Percentiles rank a stretch among this genome's conserved stretches.
These are phyloP conservation scores for Pomacea canaliculata DNA, from an alignment of 2,888 invertebrate species.

Conservation along the genomic window DNA sequence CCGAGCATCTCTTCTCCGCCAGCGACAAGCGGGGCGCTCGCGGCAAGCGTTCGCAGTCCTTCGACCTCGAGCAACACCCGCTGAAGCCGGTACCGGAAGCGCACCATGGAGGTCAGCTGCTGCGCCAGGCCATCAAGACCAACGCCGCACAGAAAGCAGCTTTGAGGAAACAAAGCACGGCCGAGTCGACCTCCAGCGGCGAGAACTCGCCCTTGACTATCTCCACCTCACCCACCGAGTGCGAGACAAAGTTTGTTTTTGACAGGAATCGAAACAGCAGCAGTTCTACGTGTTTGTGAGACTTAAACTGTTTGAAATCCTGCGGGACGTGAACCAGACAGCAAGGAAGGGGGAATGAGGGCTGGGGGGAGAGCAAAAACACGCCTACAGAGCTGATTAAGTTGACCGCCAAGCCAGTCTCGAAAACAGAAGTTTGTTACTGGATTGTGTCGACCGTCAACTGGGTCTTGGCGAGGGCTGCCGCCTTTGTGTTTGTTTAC, in stretches of 20 bases:
- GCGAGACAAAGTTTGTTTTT: not conserved
- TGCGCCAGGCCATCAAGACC: slow-evolving; percentile 13
- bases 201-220: not conserved
- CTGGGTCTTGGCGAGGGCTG: too few relatives aligned
- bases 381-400: too few relatives aligned
- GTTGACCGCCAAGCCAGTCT: too few relatives aligned
- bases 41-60: slow-evolving; percentile 10
- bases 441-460: too few relatives aligned
- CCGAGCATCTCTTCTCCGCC: slow-evolving; percentile 4
- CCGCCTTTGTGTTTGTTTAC: too few relatives aligned
- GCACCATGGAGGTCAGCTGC: not conserved
- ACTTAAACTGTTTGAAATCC: too few relatives aligned
- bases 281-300: too few relatives aligned
- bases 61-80: slow-evolving; percentile 11
- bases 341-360: too few relatives aligned
- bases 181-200: not conserved
- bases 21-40: slow-evolving; percentile 13
- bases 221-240: not conserved
- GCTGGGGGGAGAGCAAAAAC: too few relatives aligned
- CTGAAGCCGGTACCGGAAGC: not conserved
- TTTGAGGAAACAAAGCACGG: slow-evolving; percentile 2
- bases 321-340: too few relatives aligned
- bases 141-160: slow-evolving; percentile 8
- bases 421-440: too few relatives aligned
- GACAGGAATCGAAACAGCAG: slow-evolving; percentile 22